phyloP scores from a whole-genome alignment of 2,888 invertebrate genomes.

The Sisyra nigra region DNA sequence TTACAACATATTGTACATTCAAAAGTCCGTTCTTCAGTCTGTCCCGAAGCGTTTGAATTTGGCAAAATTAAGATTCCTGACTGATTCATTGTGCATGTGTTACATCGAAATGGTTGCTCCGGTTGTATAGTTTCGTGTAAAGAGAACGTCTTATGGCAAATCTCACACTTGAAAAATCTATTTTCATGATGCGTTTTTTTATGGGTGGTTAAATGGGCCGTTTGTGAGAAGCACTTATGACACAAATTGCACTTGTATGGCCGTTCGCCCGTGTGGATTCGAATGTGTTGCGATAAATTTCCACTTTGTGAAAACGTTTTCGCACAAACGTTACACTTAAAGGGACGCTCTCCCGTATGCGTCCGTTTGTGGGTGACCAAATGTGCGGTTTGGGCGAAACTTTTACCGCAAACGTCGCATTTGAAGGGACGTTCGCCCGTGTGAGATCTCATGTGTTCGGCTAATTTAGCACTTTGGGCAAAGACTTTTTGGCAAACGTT shows the following conservation, averaged over 20 bases:
- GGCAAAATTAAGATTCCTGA: too few species aligned
- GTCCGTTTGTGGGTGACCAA: background rate
- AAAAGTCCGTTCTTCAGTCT: slow-evolving; percentile 17
- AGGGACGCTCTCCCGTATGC: background rate
- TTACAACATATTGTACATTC: slow-evolving; percentile 19
- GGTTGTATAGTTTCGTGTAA: background rate
- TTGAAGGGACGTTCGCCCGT: background rate
- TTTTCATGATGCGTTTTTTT: background rate
- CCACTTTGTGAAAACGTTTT: background rate
- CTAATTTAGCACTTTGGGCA: background rate
- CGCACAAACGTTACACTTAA: background rate
- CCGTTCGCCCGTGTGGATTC: background rate
- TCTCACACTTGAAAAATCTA: background rate
- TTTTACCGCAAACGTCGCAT: slow-evolving; percentile 2
- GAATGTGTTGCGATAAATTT: background rate
- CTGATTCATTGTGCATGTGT: too few species aligned
- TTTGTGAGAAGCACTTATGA: background rate
- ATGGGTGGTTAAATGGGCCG: background rate
- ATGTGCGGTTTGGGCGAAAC: background rate
- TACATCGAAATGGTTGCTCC: too few species aligned
- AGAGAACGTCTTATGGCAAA: background rate
- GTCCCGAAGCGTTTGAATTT: too few species aligned
- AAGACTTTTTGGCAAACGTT: background rate
- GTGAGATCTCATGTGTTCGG: background rate
- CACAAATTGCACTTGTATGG: background rate